These are phyloP conservation scores for Neogale vison DNA, from an alignment of 2,113 vertebrate species.

Conservation along the genomic window DNA sequence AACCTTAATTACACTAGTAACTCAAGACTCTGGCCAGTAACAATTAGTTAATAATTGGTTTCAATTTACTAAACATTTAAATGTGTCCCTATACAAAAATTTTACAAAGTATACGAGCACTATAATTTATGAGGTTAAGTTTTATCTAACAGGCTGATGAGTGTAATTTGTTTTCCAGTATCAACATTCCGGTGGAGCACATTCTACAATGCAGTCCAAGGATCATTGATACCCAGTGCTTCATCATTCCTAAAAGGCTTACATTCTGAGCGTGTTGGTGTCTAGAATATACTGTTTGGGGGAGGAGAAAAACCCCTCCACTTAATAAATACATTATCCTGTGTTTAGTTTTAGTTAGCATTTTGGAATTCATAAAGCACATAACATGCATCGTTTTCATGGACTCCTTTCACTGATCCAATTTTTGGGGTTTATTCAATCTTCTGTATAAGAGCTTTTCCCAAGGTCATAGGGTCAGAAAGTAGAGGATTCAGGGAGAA, in stretches of 20 bases:
- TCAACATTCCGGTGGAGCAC: background rate
- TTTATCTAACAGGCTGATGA: slow-evolving; percentile 58
- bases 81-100: slow-evolving; percentile 13
- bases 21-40: slow-evolving; percentile 50
- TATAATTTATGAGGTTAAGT: slow-evolving; percentile 32
- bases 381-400: background rate
- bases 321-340: background rate
- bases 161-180: slow-evolving; percentile 57
- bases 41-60: slow-evolving; percentile 55
- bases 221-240: background rate
- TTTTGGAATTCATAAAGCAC: slow-evolving; percentile 14
- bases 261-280: background rate
- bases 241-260: slow-evolving; percentile 21
- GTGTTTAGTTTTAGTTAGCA: slow-evolving; percentile 32
- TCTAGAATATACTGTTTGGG: background rate
- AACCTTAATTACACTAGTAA: slow-evolving; percentile 53
- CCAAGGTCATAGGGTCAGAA: background rate
- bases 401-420: background rate
- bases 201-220: slow-evolving; percentile 8
- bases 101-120: background rate
- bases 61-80: slow-evolving; percentile 64
- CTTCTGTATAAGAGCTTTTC: slow-evolving; percentile 1
- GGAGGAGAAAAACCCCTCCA: background rate
- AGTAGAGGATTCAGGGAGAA: background rate
- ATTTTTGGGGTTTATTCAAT: background rate